Base-by-base conservation (phyloP, 2,888 invertebrate species). In the Mythimna impura region DNA sequence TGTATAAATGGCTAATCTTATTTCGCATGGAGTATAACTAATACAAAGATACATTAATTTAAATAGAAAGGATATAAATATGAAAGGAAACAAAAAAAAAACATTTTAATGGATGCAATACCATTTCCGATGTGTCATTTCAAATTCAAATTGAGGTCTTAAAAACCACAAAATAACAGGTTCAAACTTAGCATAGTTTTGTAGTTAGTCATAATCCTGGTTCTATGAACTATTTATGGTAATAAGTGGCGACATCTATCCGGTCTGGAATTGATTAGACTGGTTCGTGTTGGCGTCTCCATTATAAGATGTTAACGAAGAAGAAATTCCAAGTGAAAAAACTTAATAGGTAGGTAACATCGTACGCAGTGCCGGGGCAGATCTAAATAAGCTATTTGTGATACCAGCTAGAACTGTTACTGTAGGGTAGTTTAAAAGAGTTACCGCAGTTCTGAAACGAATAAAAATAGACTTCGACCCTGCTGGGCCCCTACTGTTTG, bases 171-270 rank as follows among this genome's bases (percentile, higher is more conserved):
- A 66, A 63, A 70, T 10, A 76, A 78, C 82, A 30, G 55, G 57
- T 76, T 69, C 57, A 14, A 47, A 20, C 20, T 22, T 71, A 55
- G 30, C 55, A 66, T 22, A 22, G n/a, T 40, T 47, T 47, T 17
- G 17, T 34, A 12, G n/a, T 81, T 66, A 71, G 60, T 65, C 52
- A 71, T 40, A 60, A 54, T 77, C 60, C 60, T 77, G 77, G 61
- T 71, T 67, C 55, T 65, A 40, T 57, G 57, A 78, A 66, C 76
- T 65, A 36, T n/a, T 70, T 76, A 71, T 81, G 66, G 1, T 76
- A 62, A 62, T 77, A 20, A 66, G 63, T 76, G 30, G 62, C 58
- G 66, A 69, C 65, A 81, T 76, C 61, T 75, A 25, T 78, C 76
- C 58, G 76, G 66, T 75, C 36, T 40, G 25, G 40, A 34, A 64